Evolutionary conservation across 2,888 invertebrate species (phyloP), one percentile per base, ranked within the genome.

Genomic region (Apodemia zela): DNA sequence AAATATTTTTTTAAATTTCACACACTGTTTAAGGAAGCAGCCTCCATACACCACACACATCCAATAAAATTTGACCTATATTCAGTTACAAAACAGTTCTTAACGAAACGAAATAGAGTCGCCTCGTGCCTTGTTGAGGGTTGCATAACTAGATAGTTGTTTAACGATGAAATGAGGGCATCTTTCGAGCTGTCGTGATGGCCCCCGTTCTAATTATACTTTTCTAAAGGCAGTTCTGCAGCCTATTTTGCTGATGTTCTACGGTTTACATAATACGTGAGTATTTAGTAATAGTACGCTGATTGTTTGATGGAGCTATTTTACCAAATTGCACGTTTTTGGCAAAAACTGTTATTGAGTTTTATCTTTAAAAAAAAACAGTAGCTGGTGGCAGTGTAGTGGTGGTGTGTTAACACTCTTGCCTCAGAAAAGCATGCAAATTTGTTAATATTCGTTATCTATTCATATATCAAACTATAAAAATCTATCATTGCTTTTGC

Each of bases 181-280:
- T 80, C 79, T 81, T 77, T 70, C 68, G 71, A 79, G 79, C 76
- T 78, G 76, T 77, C 75, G 73, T 74, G 74, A 77, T 80, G 82
- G 77, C 82, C 79, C 72, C 73, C 71, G 75, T 73, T 82, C 80
- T 82, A 84, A 79, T 81, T 83, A 81, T 81, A 81, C 75, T 72
- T 77, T 75, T 75, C 75, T 69, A 71, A 73, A 78, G 75, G 69
- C 73, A 73, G 75, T 74, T 64, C 69, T 61, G 71, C 75, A 72
- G 74, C 75, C 72, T 69, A 74, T 73, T 73, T 69, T 61, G 65
- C 63, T 66, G 63, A 68, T 67, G 67, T 69, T 67, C 64, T 67
- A 66, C 60, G 65, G 66, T 61, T 70, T 63, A 67, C 63, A 63
- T 61, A 67, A 42, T 42, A 42, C 5, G 42, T 42, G 42, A 42